Evolutionary conservation across 2,888 invertebrate species (phyloP).

Genomic region (Leucozona laternaria): DNA sequence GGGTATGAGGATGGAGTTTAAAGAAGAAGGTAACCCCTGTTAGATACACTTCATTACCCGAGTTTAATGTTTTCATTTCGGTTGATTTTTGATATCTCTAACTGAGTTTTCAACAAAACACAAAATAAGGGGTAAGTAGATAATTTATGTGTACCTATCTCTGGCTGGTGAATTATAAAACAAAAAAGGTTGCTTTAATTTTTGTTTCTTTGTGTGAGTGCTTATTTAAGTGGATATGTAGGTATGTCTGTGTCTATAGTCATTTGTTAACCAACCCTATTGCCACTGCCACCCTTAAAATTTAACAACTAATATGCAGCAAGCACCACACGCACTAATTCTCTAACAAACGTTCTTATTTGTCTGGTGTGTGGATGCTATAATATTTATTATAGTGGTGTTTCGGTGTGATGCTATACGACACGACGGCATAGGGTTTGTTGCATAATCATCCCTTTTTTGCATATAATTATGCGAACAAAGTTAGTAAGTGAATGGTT

Average conservation of each 20-base stretch:
- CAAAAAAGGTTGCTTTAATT: conserved; percentile 22
- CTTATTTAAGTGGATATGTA: background rate
- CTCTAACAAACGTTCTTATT: conserved; percentile 34
- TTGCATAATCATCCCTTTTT: conserved; percentile 66
- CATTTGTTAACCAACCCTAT: conserved; percentile 14
- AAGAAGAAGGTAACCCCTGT: conserved; percentile 42
- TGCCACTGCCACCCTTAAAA: conserved; percentile 7
- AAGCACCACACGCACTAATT: conserved; percentile 32
- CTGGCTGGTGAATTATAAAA: background rate
- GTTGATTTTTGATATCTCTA: conserved; percentile 74
- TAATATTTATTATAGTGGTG: background rate
- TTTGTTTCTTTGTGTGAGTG: conserved; percentile 8
- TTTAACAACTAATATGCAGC: conserved; percentile 37
- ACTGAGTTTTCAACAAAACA: conserved; percentile 36
- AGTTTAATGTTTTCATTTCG: conserved; percentile 75
- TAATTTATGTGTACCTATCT: conserved; percentile 47
- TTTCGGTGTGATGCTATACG: background rate
- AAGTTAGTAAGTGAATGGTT: conserved; percentile 49
- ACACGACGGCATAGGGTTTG: conserved; percentile 13
- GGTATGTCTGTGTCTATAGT: background rate
- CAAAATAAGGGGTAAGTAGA: conserved; percentile 21
- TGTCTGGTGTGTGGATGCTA: conserved; percentile 33
- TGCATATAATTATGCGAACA: conserved; percentile 60
- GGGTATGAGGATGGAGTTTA: background rate
- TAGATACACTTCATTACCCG: conserved; percentile 75